Evolutionary conservation across 1,140 invertebrate genomes (phyloP).

Genomic region (Habropoda laboriosa): DNA sequence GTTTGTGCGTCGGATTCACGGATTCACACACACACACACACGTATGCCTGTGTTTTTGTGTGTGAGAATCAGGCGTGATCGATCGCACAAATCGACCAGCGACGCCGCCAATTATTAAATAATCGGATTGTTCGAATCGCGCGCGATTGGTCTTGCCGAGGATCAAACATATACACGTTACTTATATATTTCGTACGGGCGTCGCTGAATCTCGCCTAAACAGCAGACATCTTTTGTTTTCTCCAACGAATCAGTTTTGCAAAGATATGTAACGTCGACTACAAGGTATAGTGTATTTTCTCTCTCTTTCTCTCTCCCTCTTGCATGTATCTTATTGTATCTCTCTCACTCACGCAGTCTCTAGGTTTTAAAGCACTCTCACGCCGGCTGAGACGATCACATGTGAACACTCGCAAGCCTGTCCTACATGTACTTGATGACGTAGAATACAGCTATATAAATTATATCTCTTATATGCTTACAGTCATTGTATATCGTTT

Average conservation of each 20-base stretch:
- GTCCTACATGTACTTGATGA: conserved; percentile 59
- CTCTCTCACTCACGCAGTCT: conserved; percentile 50
- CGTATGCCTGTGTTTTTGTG: no score
- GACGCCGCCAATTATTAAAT: neutral
- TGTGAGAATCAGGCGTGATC: neutral
- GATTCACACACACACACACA: conserved; percentile 51
- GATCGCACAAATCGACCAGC: conserved; percentile 9
- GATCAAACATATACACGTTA: neutral
- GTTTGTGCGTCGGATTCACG: conserved; percentile 44
- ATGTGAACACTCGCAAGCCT: conserved; percentile 60
- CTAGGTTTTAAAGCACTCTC: conserved; percentile 66
- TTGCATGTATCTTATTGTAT: conserved; percentile 19
- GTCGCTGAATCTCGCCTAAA: conserved; percentile 10
- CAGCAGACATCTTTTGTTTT: conserved; percentile 18
- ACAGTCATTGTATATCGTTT: conserved; percentile 61
- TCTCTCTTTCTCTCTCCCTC: conserved; percentile 19
- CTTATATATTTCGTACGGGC: neutral
- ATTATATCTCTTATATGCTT: conserved; percentile 64
- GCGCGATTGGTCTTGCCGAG: conserved; percentile 5
- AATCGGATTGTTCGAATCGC: conserved; percentile 8
- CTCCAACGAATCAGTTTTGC: conserved; percentile 54
- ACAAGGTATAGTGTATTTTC: conserved; percentile 57
- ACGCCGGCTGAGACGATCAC: conserved; percentile 61
- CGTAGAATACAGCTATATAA: conserved; percentile 66
- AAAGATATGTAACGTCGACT: conserved; percentile 69